A percentile compares a stretch with the other conserved stretches of the same genome.
Conservation (phyloP, 2,888 invertebrate species). For the Macaria notata region DNA sequence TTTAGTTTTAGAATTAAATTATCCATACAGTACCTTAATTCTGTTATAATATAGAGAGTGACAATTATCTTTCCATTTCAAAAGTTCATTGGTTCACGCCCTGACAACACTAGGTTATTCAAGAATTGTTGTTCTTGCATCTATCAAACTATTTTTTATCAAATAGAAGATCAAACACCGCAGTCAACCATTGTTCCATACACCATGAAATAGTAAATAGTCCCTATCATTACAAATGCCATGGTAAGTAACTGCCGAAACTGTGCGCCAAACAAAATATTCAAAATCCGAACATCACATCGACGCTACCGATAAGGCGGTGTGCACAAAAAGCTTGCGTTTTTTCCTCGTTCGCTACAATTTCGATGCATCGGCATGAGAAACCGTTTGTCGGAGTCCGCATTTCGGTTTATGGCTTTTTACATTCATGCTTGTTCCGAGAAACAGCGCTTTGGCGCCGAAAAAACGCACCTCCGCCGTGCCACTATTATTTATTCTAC, state of each 20-base stretch:
- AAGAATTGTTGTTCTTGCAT: too few relatives aligned
- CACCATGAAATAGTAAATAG: too few relatives aligned
- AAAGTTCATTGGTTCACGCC: too few relatives aligned
- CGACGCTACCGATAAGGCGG: slow-evolving; percentile 43
- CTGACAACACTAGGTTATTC: too few relatives aligned
- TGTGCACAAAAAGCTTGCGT: slow-evolving; percentile 48
- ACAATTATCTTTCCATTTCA: too few relatives aligned
- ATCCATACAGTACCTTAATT: too few relatives aligned
- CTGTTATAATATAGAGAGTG: too few relatives aligned
- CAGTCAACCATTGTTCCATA: too few relatives aligned
- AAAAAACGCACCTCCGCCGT: slow-evolving; percentile 50
- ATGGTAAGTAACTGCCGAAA: too few relatives aligned
- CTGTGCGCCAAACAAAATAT: slow-evolving; percentile 16
- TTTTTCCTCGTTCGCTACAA: slow-evolving; percentile 57
- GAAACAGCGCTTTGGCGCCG: slow-evolving; percentile 78
- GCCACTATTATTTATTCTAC: slow-evolving; percentile 7
- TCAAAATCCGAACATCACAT: slow-evolving; percentile 28
- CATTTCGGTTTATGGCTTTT: slow-evolving; percentile 65
- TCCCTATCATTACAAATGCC: background rate
- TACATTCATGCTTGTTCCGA: slow-evolving; percentile 71
- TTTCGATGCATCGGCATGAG: slow-evolving; percentile 72
- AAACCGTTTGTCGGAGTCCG: slow-evolving; percentile 69
- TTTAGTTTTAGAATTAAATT: too few relatives aligned
- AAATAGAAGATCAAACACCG: too few relatives aligned
- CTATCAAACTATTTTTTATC: too few relatives aligned